Conservation (phyloP, 2,888 invertebrate genomes). For the Sabatieria punctata region DNA sequence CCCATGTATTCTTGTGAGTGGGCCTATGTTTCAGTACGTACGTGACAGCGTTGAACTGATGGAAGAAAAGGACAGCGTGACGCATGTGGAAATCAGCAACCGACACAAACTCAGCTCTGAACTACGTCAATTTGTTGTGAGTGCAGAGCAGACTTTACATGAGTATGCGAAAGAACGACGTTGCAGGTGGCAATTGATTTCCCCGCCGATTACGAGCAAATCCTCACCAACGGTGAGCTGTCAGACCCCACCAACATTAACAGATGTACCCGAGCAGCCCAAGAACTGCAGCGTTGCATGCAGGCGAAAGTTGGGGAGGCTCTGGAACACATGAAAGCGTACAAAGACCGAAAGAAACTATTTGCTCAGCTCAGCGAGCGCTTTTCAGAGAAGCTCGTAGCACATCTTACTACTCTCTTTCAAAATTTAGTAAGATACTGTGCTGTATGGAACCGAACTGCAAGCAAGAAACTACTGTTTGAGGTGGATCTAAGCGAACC, state of each 20-base stretch:
- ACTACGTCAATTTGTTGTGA: conserved; percentile 55
- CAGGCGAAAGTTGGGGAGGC: not conserved
- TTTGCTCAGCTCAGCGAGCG: conserved; percentile 58
- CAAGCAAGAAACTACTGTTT: conserved; percentile 34
- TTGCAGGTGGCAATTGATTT: conserved; percentile 9
- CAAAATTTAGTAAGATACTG: conserved; percentile 55
- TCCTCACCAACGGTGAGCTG: conserved; percentile 21
- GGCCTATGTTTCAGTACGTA: conserved; percentile 53
- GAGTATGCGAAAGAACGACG: no score
- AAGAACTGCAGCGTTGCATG: not conserved
- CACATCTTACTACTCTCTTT: conserved; percentile 82
- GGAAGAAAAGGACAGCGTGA: conserved; percentile 70
- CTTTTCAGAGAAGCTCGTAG: conserved; percentile 62
- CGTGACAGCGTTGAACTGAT: conserved; percentile 74
- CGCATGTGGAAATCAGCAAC: conserved; percentile 66
- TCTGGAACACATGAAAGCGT: conserved; percentile 45
- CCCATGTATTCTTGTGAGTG: not conserved
- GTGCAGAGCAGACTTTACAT: no score
- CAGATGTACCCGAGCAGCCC: conserved; percentile 13
- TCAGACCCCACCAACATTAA: conserved; percentile 21
- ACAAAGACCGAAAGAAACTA: conserved; percentile 59
- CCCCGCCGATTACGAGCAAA: conserved; percentile 15
- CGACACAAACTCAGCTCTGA: conserved; percentile 60
- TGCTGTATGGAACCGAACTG: not conserved
- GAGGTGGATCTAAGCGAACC: not conserved